phyloP scores from a whole-genome alignment of 2,113 vertebrate species.

The Mellivora capensis region DNA sequence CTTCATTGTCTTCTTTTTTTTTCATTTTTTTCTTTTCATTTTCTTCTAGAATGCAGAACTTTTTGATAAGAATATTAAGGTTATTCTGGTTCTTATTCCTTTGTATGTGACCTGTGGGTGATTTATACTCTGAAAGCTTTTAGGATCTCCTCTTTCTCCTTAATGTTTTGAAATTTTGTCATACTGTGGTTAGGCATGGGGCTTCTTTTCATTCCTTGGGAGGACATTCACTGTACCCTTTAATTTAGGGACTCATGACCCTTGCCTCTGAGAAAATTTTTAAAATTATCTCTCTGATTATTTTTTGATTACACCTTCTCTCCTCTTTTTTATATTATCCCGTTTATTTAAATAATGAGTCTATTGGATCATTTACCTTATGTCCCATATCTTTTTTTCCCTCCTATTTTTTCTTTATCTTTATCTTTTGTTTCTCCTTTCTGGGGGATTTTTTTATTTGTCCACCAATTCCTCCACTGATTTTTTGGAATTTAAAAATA shows the following conservation, averaged over 20 bases:
- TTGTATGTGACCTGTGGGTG: not conserved
- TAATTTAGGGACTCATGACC: not conserved
- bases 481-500: not conserved
- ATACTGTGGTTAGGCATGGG: not conserved
- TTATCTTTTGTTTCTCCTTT: not conserved
- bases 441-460: not conserved
- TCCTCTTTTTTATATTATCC: not conserved
- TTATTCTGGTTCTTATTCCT: not conserved
- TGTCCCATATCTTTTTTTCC: not conserved
- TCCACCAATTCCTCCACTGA: not conserved
- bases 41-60: not conserved
- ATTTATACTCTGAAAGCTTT: not conserved
- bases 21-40: no score
- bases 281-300: not conserved
- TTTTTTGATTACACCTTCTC: not conserved
- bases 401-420: not conserved
- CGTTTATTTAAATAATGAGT: not conserved
- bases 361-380: not conserved
- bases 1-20: not conserved
- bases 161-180: not conserved
- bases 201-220: not conserved
- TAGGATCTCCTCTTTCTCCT: not conserved
- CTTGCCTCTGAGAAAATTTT: not conserved
- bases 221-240: not conserved
- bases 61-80: not conserved